Conservation (phyloP, 2,113 vertebrate species). For the Panthera tigris region DNA sequence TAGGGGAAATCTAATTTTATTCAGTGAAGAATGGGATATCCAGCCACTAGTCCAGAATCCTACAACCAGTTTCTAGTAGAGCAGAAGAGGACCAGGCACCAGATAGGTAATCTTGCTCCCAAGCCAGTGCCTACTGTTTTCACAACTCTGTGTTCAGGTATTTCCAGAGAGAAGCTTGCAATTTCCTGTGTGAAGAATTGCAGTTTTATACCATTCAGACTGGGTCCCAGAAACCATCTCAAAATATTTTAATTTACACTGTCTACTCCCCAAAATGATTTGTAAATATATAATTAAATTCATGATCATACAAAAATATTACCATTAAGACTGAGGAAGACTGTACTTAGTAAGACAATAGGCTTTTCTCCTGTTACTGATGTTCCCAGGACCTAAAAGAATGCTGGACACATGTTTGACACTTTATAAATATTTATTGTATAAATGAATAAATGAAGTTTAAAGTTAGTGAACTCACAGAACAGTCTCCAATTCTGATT, state of each 20-base stretch:
- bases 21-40: background rate
- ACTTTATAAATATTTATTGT: background rate
- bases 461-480: background rate
- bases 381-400: background rate
- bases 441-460: background rate
- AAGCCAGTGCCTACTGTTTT: background rate
- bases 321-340: background rate
- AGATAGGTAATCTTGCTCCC: background rate
- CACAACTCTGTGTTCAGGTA: background rate
- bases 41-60: background rate
- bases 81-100: rapidly evolving
- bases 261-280: background rate
- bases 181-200: background rate
- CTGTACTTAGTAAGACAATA: background rate
- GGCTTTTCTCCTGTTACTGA: background rate
- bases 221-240: background rate
- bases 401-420: background rate
- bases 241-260: background rate
- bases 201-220: background rate
- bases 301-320: background rate
- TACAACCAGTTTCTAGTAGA: background rate
- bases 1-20: background rate
- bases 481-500: background rate
- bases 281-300: background rate
- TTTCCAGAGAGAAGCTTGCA: background rate